A percentile compares a stretch with the other conserved stretches of the same genome.
Conservation (phyloP, 2,797 vertebrate species). For the Poecile montanus region DNA sequence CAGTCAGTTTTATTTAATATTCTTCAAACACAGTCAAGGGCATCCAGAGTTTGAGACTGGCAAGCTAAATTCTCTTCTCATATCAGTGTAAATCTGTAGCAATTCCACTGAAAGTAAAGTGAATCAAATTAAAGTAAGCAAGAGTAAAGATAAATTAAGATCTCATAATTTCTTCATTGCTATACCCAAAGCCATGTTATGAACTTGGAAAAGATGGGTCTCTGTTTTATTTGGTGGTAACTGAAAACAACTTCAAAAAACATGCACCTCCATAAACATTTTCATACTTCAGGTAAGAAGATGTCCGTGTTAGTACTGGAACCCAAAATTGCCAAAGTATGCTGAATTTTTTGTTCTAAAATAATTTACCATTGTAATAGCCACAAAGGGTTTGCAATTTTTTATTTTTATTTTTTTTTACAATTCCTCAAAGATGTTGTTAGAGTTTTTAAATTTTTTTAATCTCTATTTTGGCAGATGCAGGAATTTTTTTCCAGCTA, state of each 20-base stretch:
- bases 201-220: background rate
- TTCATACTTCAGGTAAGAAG: background rate
- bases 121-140: background rate
- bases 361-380: background rate
- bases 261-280: background rate
- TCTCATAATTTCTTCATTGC: background rate
- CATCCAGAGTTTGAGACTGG: background rate
- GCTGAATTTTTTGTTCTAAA: background rate
- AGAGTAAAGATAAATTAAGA: background rate
- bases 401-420: background rate
- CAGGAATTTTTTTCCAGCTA: background rate
- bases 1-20: constrained; percentile 30
- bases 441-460: background rate
- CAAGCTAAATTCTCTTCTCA: background rate
- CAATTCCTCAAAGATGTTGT: background rate
- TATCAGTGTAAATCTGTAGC: background rate
- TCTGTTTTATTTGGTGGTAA: background rate
- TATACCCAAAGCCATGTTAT: background rate
- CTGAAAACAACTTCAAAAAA: background rate
- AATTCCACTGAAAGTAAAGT: background rate
- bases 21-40: constrained; percentile 19
- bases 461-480: background rate
- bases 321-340: background rate
- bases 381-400: background rate
- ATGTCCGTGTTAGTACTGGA: background rate